A percentile compares a stretch with the other conserved stretches of the same genome.
Conservation (phyloP, 2,113 vertebrate species). For the Pachypanchax playfairii region DNA sequence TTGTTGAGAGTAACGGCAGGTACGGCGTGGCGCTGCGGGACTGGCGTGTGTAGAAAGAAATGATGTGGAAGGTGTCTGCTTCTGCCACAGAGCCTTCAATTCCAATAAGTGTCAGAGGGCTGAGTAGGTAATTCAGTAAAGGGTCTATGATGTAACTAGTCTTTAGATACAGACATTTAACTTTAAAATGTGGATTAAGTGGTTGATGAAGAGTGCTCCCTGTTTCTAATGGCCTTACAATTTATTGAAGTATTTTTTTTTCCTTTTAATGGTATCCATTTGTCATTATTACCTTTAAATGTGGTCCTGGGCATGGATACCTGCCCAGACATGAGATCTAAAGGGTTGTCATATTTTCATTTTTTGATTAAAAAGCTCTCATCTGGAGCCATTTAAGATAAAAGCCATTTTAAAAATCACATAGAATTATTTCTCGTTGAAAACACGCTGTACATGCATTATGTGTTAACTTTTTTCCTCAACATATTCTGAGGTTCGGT, state of each 20-base stretch:
- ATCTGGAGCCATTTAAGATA: background rate
- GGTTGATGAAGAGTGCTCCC: conserved; percentile 31
- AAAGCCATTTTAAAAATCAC: background rate
- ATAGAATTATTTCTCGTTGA: background rate
- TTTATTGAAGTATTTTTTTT: conserved; percentile 18
- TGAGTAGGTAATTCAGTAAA: conserved; percentile 47
- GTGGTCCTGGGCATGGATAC: background rate
- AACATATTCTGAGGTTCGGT: background rate
- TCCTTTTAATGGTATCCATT: conserved; percentile 22
- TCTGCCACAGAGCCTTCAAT: conserved; percentile 25
- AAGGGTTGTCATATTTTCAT: background rate
- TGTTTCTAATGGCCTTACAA: conserved; percentile 5
- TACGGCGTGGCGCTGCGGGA: background rate
- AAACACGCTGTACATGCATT: no score
- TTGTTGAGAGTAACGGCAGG: conserved; percentile 10
- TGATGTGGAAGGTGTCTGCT: conserved; percentile 24
- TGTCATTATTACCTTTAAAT: conserved; percentile 13
- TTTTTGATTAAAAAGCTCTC: conserved; percentile 1
- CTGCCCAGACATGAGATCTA: background rate
- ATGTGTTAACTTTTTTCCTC: background rate
- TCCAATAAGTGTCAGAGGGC: conserved; percentile 43
- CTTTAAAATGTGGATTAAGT: conserved; percentile 39
- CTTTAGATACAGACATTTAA: conserved; percentile 12
- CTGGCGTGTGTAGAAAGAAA: background rate
- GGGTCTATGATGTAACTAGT: conserved; percentile 22